phyloP scores from a whole-genome alignment of 2,888 invertebrate species.

The Parapristionchus giblindavisi region DNA sequence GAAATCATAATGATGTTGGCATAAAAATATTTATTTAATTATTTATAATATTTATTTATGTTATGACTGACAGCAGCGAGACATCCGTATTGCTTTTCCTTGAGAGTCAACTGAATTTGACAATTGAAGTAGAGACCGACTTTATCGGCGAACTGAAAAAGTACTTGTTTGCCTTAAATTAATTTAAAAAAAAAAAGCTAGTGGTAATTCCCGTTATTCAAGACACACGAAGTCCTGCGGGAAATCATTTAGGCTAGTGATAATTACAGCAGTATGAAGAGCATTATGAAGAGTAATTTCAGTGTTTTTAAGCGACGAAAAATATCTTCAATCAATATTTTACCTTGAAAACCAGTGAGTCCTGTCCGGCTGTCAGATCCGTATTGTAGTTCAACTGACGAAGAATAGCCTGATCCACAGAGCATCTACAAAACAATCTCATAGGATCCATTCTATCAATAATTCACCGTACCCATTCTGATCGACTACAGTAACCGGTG shows the following conservation, averaged over 20 bases:
- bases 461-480: slow-evolving; percentile 53
- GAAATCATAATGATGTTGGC: not conserved
- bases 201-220: too few relatives aligned
- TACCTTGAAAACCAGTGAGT: slow-evolving; percentile 49
- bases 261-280: too few relatives aligned
- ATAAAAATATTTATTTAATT: not conserved
- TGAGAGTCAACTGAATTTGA: slow-evolving; percentile 66
- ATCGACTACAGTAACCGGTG: slow-evolving; percentile 66
- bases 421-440: slow-evolving; percentile 47
- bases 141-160: slow-evolving; percentile 67
- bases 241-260: too few relatives aligned
- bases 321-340: not conserved
- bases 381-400: slow-evolving; percentile 63
- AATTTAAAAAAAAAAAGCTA: too few relatives aligned
- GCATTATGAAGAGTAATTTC: too few relatives aligned
- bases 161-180: not conserved
- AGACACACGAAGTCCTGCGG: too few relatives aligned
- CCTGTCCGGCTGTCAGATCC: slow-evolving; percentile 66
- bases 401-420: slow-evolving; percentile 64
- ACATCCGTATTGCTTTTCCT: slow-evolving; percentile 59
- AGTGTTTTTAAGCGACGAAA: too few relatives aligned
- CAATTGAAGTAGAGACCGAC: slow-evolving; percentile 68
- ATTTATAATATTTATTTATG: not conserved
- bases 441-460: not conserved
- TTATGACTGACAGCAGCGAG: slow-evolving; percentile 49